A percentile compares a stretch with the other conserved stretches of the same genome.
Evolutionary conservation across 2,113 vertebrate species (phyloP).

Genomic region (human (Homo sapiens)): GRCh38 chr14:73895001-73895500

Average conservation of each 20-base stretch:
- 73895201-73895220: background rate
- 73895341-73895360: background rate
- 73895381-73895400: background rate
- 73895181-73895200: background rate
- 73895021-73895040: background rate
- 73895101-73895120: background rate
- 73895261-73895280: background rate
- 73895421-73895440: background rate
- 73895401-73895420: background rate
- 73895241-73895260: background rate
- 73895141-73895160: background rate
- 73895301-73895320: background rate
- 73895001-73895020: background rate
- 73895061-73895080: background rate
- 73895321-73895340: background rate
- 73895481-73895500: background rate
- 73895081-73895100: background rate
- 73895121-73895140: background rate
- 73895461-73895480: background rate
- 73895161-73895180: background rate
- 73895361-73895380: background rate
- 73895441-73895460: background rate
- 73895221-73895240: background rate
- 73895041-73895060: background rate
- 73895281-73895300: background rate